phyloP scores from a whole-genome alignment of 2,113 vertebrate genomes.

The Cettia cetti region DNA sequence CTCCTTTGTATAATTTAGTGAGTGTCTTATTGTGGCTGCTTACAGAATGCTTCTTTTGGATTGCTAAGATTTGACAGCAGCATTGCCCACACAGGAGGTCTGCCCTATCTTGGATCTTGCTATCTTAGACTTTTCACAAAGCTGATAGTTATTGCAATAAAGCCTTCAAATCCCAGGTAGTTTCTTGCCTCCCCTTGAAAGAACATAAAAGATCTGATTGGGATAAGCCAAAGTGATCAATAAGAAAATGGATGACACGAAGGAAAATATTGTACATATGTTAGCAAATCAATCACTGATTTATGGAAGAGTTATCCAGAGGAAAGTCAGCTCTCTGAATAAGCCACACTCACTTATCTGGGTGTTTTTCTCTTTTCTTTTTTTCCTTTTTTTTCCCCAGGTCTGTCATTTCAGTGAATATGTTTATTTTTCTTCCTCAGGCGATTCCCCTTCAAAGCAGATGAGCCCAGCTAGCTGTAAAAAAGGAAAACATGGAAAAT shows the following conservation, averaged over 20 bases:
- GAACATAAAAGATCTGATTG: not conserved
- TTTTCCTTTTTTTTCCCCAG: accelerated
- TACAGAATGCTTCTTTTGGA: not conserved
- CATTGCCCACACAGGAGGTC: not conserved
- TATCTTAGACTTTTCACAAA: not conserved
- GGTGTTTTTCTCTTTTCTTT: not conserved
- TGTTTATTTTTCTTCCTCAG: slow-evolving; percentile 47
- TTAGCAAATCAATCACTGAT: not conserved
- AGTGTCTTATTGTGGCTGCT: not conserved
- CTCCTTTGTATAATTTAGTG: not conserved
- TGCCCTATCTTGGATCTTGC: not conserved
- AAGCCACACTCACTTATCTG: not conserved
- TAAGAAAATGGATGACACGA: not conserved
- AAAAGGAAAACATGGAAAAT: slow-evolving; percentile 72
- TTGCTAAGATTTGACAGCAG: not conserved
- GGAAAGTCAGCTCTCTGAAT: not conserved
- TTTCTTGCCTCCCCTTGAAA: not conserved
- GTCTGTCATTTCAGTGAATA: not conserved
- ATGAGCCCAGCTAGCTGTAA: slow-evolving; percentile 53
- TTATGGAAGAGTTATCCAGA: not conserved
- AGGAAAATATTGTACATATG: not conserved
- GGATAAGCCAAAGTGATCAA: not conserved
- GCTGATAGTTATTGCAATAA: not conserved
- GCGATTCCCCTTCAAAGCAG: slow-evolving; percentile 56
- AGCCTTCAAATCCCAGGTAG: not conserved